Base-by-base conservation (phyloP, 30 jellyfish, hydroid and myxozoan species). In the Hydra vulgaris region DNA sequence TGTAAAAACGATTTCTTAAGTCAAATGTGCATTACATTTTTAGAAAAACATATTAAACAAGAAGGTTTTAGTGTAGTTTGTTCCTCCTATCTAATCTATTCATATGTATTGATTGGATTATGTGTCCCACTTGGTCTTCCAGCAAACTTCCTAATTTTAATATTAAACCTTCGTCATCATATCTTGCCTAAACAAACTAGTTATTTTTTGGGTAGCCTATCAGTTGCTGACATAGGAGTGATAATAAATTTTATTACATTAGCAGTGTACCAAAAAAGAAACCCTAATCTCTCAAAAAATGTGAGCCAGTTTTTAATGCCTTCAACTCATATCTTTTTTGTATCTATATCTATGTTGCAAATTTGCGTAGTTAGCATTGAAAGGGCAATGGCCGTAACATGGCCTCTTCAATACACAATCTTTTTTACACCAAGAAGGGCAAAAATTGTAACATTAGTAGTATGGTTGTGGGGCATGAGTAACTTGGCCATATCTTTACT, bases 341-440 rank as follows among this genome's bases (percentile, higher is more conserved):
- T 52, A 12, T 27, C 87, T 7, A 23, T 80, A 18, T 67, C 81
- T 20, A 25, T 80, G 71, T 69, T 80, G 12, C 87, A 80, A 70
- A 70, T 80, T 20, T 56, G 81, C 20, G 67, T 40, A 24, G 66
- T 80, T 15, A 80, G 87, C 72, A 70, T 80, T 18, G 87, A 80
- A 70, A 25, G 87, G 23, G 87, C 87, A 7, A 82, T 80, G 26
- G 87, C 87, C 5, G 87, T 80, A n/a, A 80, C 87, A 4, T 26
- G 84, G 87, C 87, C 87, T 18, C 27, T 80, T 69, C 27, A 55
- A 66, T 80, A 80, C 83, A 85, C 87, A 15, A 27, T 72, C 53
- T 55, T 21, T 26, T 19, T 80, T 18, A 27, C 87, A 80, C 69
- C 15, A 25, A 69, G 83, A 8, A 21, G 87, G 21, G 80, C 87